Conservation (phyloP, 1,140 invertebrate genomes). For the Temnothorax longispinosus region DNA sequence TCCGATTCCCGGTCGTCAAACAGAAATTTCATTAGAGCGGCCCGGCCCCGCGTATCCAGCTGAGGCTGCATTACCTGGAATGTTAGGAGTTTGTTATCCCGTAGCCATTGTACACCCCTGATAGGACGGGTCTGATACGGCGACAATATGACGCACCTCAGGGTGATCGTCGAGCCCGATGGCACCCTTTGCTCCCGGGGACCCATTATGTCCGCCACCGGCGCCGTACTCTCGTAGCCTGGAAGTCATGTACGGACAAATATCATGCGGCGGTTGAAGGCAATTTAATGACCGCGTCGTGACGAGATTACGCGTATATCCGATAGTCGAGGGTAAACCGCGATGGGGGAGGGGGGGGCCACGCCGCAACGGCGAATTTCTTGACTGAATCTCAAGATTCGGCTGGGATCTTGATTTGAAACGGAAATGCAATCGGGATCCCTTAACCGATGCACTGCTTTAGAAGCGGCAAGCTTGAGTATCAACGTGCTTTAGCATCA, state of each 20-base stretch:
- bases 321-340: neutral
- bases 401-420: neutral
- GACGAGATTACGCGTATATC: constrained; percentile 49
- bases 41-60: neutral
- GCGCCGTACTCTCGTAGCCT: constrained; percentile 85
- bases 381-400: neutral
- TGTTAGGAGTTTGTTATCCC: constrained; percentile 85
- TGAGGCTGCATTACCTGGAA: constrained; percentile 81
- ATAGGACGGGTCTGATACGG: constrained; percentile 83
- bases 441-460: neutral
- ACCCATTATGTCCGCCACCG: constrained; percentile 84
- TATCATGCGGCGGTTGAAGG: constrained; percentile 59
- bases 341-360: neutral
- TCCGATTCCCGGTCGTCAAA: constrained; percentile 38
- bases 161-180: constrained; percentile 84
- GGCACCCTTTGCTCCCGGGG: constrained; percentile 83
- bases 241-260: constrained; percentile 76
- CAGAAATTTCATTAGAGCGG: constrained; percentile 70
- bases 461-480: neutral
- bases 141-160: constrained; percentile 85
- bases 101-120: constrained; percentile 84
- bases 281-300: constrained; percentile 51
- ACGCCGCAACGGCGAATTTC: neutral
- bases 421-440: neutral
- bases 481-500: neutral